Evolutionary conservation across 2,113 vertebrate genomes (phyloP).

Genomic region (Rutilus rutilus): DNA sequence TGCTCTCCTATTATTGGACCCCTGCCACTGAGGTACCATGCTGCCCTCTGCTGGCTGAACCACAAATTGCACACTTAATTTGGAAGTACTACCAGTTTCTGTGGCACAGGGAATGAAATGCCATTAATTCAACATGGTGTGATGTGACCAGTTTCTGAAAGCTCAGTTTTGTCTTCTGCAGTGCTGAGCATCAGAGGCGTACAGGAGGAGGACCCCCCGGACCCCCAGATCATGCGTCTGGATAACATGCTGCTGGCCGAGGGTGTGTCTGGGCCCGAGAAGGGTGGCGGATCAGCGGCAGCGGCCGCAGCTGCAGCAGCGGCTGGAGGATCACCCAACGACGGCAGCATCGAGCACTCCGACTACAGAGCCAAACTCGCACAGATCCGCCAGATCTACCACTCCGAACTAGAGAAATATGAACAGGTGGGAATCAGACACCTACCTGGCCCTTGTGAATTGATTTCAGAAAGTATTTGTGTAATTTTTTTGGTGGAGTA

Average conservation of each 20-base stretch:
- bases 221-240: constrained; percentile 86
- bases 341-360: constrained; percentile 89
- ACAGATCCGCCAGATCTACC: constrained; percentile 90
- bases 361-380: constrained; percentile 92
- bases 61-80: constrained; percentile 41
- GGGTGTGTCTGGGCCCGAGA: constrained; percentile 87
- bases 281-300: constrained; percentile 82
- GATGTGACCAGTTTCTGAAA: not conserved
- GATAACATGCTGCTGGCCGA: constrained; percentile 91
- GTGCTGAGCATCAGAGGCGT: constrained; percentile 85
- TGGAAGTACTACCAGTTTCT: not conserved
- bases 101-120: not conserved
- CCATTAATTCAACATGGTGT: not conserved
- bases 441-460: not conserved
- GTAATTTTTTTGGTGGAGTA: not conserved
- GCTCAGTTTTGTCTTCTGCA: constrained; percentile 55
- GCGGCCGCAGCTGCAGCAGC: constrained; percentile 83
- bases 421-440: constrained; percentile 79
- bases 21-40: constrained; percentile 65
- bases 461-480: not conserved
- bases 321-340: constrained; percentile 85
- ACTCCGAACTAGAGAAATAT: constrained; percentile 92
- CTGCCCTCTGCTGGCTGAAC: constrained; percentile 75
- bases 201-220: constrained; percentile 86
- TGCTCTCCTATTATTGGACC: constrained; percentile 78